A percentile compares a stretch with the other conserved stretches of the same genome.
Conservation (phyloP, 1,140 invertebrate species). For the Planococcus citri region DNA sequence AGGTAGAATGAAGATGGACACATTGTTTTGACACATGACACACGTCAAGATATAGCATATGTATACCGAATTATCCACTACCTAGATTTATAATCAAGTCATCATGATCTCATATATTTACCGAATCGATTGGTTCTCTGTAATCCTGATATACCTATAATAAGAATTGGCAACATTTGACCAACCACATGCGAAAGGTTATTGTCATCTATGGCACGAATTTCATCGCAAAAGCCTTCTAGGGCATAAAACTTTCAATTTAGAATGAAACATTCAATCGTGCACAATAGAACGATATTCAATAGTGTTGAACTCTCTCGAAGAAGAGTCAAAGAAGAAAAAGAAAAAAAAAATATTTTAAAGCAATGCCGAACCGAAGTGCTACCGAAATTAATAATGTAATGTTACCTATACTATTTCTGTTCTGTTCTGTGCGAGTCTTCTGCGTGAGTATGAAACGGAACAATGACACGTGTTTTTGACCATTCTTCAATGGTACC, state of each 20-base stretch:
- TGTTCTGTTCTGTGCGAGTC: not conserved
- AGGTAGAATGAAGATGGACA: too few relatives aligned
- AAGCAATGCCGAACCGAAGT: not conserved
- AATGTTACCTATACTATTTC: slow-evolving; percentile 1
- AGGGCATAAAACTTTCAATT: not conserved
- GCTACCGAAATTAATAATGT: not conserved
- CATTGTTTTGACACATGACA: too few relatives aligned
- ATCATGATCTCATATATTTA: not conserved
- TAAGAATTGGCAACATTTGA: too few relatives aligned
- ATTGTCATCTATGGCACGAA: not conserved
- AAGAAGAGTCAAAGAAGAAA: too few relatives aligned
- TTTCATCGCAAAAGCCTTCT: not conserved
- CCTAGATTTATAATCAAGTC: not conserved
- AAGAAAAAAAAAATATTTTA: not conserved
- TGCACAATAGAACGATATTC: not conserved
- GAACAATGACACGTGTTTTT: not conserved
- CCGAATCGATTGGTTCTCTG: not conserved
- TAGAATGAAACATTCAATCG: not conserved
- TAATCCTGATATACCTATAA: too few relatives aligned
- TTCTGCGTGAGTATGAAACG: not conserved
- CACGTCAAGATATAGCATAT: too few relatives aligned
- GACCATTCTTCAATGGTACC: not conserved
- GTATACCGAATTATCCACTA: too few relatives aligned
- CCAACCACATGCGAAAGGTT: not conserved
- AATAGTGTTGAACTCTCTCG: not conserved